Base-by-base conservation (phyloP, 92 coral and sea anemone genomes). In the Siderastrea siderea region DNA sequence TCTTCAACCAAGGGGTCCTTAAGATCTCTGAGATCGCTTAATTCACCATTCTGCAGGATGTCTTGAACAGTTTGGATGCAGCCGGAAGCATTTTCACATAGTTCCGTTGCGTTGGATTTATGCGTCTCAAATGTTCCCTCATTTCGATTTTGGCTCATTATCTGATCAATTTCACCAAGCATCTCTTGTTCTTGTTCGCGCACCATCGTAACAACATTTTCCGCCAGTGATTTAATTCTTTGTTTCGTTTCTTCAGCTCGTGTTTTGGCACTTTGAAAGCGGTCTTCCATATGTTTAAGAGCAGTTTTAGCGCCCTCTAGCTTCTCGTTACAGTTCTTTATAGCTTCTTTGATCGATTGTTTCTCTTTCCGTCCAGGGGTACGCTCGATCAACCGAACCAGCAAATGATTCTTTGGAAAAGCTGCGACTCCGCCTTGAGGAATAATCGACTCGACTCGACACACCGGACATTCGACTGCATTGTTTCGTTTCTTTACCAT, bases 311-410 rank as follows among this genome's bases (percentile, higher is more conserved):
- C 83, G 3, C 68, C 51, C 44, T 68, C 84, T 65, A 85, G 26
- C 52, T 90, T 84, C 54, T 47, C 75, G 6, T 65, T 79, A 44
- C 90, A 90, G n/a, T 63, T 81, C 10, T 84, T 78, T 14, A 90
- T 8, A 11, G 81, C 81, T 73, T 84, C 75, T 51, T 61, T 60
- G 12, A 90, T 71, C 10, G 66, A 84, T 44, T 84, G 63, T 44
- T 78, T 90, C 76, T 90, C 93, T 44, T 90, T 90, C 55, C 89
- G 75, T n/a, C 93, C 93, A 1, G 93, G 93, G 44, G 77, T 78
- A 3, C 85, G 64, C 19, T 90, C 93, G 46, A 84, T 80, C 90
- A 90, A 79, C n/a, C 90, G 84, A 53, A 78, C 89, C 53, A 90
- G 26, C 6, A 90, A 51, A 63, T 84, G 89, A n/a, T 90, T 90